These are phyloP conservation scores for Dione juno DNA, from an alignment of 2,888 invertebrate genomes.

Conservation along the genomic window DNA sequence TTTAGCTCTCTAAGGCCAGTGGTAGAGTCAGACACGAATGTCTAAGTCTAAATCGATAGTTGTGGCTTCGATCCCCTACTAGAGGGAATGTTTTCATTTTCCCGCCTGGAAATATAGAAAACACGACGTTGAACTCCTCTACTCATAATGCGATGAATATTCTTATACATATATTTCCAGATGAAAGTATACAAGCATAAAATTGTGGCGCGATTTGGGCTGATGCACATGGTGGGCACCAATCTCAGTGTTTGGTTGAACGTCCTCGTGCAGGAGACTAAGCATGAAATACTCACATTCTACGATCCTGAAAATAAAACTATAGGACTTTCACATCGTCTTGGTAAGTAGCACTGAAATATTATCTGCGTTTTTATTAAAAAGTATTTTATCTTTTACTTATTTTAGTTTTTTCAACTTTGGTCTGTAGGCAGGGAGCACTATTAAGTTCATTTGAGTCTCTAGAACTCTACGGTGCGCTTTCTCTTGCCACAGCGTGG, in stretches of 20 bases:
- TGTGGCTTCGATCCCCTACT: no score
- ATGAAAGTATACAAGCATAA: slow-evolving; percentile 95
- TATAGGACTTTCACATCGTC: slow-evolving; percentile 89
- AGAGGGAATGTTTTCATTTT: no score
- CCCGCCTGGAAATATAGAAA: no score
- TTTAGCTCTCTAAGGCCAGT: neutral
- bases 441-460: no score
- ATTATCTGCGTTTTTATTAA: neutral
- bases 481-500: no score
- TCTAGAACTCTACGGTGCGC: no score
- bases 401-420: no score
- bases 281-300: slow-evolving; percentile 96
- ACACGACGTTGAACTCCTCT: no score
- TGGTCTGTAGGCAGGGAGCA: no score
- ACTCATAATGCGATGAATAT: neutral
- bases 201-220: slow-evolving; percentile 95
- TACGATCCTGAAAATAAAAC: slow-evolving; percentile 95
- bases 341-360: slow-evolving; percentile 77
- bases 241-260: slow-evolving; percentile 98
- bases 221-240: slow-evolving; percentile 99
- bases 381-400: no score
- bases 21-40: no score
- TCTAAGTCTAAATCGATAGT: no score
- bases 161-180: slow-evolving; percentile 78
- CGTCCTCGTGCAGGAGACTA: slow-evolving; percentile 96